Evolutionary conservation across 2,797 vertebrate species (phyloP), one percentile per base, ranked within the genome.

Genomic region (Nyctibius grandis): DNA sequence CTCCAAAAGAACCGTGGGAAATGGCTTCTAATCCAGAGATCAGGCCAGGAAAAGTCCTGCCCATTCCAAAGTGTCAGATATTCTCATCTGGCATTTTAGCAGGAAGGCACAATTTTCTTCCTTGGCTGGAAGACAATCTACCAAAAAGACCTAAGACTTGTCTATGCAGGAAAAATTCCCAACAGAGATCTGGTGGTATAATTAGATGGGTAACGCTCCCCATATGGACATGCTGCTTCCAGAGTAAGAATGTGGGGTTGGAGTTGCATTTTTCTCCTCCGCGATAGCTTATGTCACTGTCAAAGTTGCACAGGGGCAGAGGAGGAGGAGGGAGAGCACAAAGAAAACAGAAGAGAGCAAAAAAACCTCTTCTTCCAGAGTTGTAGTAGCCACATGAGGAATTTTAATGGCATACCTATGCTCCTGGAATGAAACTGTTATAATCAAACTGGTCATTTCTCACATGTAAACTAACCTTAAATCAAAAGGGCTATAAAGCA

Each of bases 161-260:
- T 74, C 96, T 89, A 83, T 50, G 93, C 90, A 93, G 42, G 94
- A 95, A 94, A 63, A 96, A 94, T 68, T 90, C 68, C 60, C 90
- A 83, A 10, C 64, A 80, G 53, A 89, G 87, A 78, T 56, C 50
- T 85, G 75, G 70, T 79, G 70, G 34, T 95, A 94, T 90, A 94
- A 96, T 96, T 92, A 95, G 67, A 74, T 0, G 31, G 64, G 60
- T 50, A 89, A 85, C 25, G 5, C 88, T 94, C 84, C 95, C 92
- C 88, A 93, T 87, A 94, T 64, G 91, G 95, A 96, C 84, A 83
- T 83, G 91, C 92, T 87, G 85, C 51, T 96, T 94, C 68, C 95
- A 95, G 72, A 85, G 53, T 53, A 93, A 88, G 89, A 94, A 95
- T 54, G 91, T 73, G 77, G 51, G 63, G 23, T 28, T 92, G 77